Percentiles rank a stretch among this genome's conserved stretches.
Conservation (phyloP, 2,888 invertebrate genomes). For the Drosophila affinis region DNA sequence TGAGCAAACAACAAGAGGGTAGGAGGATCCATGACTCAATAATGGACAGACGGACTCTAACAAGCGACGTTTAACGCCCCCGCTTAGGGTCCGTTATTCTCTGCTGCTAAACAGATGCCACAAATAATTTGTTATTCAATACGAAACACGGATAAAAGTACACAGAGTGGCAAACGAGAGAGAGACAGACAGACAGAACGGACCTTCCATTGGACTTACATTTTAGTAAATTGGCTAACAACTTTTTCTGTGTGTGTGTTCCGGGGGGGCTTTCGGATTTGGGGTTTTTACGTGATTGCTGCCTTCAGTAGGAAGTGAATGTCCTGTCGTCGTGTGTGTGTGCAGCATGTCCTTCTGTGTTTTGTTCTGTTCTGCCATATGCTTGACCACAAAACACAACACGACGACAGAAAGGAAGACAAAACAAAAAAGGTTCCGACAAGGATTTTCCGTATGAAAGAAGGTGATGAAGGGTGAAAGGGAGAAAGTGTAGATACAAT, state of each 20-base stretch:
- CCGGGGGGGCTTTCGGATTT: not conserved
- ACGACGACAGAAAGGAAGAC: conserved; percentile 10
- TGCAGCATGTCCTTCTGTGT: conserved; percentile 38
- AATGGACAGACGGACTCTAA: conserved; percentile 4
- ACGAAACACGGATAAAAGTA: conserved; percentile 67
- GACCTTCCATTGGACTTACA: conserved; percentile 49
- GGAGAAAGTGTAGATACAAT: conserved; percentile 15
- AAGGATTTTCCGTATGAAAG: conserved; percentile 16
- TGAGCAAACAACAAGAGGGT: conserved; percentile 26
- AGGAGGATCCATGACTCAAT: conserved; percentile 30
- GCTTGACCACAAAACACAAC: conserved; percentile 56
- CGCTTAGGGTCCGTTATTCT: conserved; percentile 17
- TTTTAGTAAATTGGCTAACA: conserved; percentile 74
- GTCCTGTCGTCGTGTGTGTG: not conserved
- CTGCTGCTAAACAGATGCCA: conserved; percentile 64
- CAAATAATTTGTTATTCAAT: conserved; percentile 78
- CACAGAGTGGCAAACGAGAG: conserved; percentile 71
- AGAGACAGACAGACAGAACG: not conserved
- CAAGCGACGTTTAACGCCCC: conserved; percentile 41
- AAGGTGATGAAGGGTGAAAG: conserved; percentile 6
- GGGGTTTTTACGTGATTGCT: conserved; percentile 11
- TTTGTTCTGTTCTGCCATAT: conserved; percentile 40
- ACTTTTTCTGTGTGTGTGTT: conserved; percentile 55
- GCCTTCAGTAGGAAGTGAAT: not conserved
- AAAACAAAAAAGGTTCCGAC: conserved; percentile 18